phyloP scores from a whole-genome alignment of 2,797 vertebrate genomes.

The Bovichtus diacanthus region DNA sequence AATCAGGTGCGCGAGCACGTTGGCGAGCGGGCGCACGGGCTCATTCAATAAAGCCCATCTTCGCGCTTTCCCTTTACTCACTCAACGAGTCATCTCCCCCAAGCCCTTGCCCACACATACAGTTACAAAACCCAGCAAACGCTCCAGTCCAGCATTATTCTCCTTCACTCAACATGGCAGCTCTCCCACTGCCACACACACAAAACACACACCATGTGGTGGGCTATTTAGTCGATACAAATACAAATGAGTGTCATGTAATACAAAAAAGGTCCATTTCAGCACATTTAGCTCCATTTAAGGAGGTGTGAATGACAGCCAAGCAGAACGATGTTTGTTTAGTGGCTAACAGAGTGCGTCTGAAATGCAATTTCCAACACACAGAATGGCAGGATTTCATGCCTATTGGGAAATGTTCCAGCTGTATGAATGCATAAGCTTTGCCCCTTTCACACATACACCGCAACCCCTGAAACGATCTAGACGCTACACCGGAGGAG shows the following conservation, averaged over 20 bases:
- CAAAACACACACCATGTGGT: not conserved
- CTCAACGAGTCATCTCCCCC: constrained; percentile 31
- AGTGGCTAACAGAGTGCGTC: not conserved
- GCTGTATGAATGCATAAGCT: constrained; percentile 17
- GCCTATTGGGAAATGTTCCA: constrained; percentile 17
- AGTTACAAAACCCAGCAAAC: constrained; percentile 22
- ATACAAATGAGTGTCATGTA: constrained; percentile 53
- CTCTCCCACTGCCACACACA: constrained; percentile 8
- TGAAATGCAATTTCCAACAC: constrained; percentile 20
- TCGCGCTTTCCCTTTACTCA: constrained; percentile 28
- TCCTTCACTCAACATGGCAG: constrained; percentile 18
- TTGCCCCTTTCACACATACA: not conserved
- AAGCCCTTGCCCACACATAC: constrained; percentile 9
- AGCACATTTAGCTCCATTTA: constrained; percentile 41
- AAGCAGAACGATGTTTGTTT: not conserved
- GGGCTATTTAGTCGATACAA: constrained; percentile 44
- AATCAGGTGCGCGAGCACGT: constrained; percentile 34
- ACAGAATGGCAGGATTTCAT: not conserved
- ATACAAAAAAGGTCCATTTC: constrained; percentile 35
- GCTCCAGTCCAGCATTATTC: not conserved
- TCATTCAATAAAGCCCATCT: constrained; percentile 22
- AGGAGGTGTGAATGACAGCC: constrained; percentile 20
- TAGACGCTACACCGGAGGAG: no score
- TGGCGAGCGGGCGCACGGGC: not conserved
- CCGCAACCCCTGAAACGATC: no score